These are phyloP conservation scores for Eciton burchellii DNA, from an alignment of 1,140 invertebrate species.

Conservation along the genomic window DNA sequence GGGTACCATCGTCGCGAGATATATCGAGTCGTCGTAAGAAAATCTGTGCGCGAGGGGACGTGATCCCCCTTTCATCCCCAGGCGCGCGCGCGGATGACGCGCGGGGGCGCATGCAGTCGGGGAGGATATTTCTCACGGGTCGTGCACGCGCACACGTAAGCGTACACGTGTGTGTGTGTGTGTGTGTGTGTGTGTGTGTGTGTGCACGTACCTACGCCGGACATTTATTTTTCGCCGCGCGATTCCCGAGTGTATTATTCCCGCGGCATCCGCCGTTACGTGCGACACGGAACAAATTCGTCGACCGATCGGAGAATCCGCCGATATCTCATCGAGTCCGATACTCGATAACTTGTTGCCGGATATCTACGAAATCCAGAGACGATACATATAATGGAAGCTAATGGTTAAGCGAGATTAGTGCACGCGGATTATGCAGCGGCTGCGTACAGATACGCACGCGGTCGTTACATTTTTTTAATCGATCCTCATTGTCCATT, in stretches of 20 bases:
- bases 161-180: too few relatives aligned
- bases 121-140: conserved; percentile 53
- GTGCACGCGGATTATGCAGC: neutral
- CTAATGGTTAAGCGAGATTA: neutral
- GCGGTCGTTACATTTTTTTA: neutral
- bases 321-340: conserved; percentile 40
- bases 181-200: too few relatives aligned
- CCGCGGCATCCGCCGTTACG: conserved; percentile 21
- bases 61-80: conserved; percentile 13
- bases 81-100: too few relatives aligned
- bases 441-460: neutral
- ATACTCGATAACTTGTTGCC: conserved; percentile 33
- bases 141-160: neutral
- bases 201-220: conserved; percentile 7
- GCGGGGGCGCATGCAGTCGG: conserved; percentile 11
- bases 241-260: conserved; percentile 33
- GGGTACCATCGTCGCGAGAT: conserved; percentile 14
- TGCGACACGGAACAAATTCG: conserved; percentile 39
- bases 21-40: conserved; percentile 58
- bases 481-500: neutral
- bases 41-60: conserved; percentile 47
- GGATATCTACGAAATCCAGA: neutral
- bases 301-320: neutral
- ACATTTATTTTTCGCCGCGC: conserved; percentile 51
- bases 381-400: conserved; percentile 8